Percentiles rank a stretch among this genome's conserved stretches.
Evolutionary conservation across 2,113 vertebrate genomes (phyloP).

Genomic region (Zosterops pallidus): DNA sequence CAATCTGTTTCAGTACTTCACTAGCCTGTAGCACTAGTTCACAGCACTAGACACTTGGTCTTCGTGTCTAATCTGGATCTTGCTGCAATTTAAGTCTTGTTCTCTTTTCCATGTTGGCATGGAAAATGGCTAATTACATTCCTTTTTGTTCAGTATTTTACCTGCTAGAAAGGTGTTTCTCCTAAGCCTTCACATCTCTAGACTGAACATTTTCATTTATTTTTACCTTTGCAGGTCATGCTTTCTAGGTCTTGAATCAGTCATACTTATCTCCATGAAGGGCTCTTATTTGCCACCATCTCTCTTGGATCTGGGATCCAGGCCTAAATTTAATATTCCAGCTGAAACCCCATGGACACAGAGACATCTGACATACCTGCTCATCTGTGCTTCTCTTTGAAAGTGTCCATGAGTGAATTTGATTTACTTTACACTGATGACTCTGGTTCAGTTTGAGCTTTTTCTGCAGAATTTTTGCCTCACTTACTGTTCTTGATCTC

Average conservation of each 20-base stretch:
- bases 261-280: not conserved
- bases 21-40: not conserved
- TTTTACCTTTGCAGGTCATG: not conserved
- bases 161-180: not conserved
- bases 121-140: not conserved
- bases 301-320: not conserved
- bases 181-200: not conserved
- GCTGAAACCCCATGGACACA: not conserved
- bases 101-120: not conserved
- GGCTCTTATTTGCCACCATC: not conserved
- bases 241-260: not conserved
- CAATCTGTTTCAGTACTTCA: not conserved
- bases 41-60: not conserved
- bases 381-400: not conserved
- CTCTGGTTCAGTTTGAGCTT: not conserved
- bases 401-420: not conserved
- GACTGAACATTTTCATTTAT: not conserved
- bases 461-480: not conserved
- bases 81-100: not conserved
- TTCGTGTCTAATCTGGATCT: not conserved
- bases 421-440: not conserved
- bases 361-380: not conserved
- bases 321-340: not conserved
- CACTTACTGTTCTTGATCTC: not conserved
- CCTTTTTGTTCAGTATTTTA: not conserved